Evolutionary conservation across 2,888 invertebrate species (phyloP).

Genomic region (Cantharis rustica): DNA sequence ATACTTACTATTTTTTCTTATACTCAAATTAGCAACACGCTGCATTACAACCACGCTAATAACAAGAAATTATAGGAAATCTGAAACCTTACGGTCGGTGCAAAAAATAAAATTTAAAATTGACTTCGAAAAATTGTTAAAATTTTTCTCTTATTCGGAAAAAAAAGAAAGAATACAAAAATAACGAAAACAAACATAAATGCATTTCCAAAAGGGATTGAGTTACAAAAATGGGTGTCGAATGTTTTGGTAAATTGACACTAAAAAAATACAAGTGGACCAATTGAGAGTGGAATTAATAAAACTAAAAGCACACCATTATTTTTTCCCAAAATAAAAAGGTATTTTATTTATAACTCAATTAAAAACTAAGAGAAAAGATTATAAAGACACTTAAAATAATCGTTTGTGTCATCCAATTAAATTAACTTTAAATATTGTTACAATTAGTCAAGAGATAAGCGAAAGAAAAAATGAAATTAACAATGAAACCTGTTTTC

Average conservation of each 20-base stretch:
- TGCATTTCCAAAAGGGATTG: background rate
- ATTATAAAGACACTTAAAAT: conserved; percentile 24
- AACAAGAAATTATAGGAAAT: background rate
- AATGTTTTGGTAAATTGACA: background rate
- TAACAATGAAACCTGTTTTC: conserved; percentile 18
- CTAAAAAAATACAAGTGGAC: background rate
- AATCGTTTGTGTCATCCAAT: conserved; percentile 22
- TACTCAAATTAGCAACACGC: background rate
- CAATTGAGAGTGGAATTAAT: background rate
- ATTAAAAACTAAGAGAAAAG: conserved; percentile 23
- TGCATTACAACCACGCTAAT: background rate
- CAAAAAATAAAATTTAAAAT: background rate
- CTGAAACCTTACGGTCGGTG: background rate
- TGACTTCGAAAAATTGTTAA: background rate
- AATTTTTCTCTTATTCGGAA: background rate
- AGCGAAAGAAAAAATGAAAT: conserved; percentile 16
- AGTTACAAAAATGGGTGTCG: background rate
- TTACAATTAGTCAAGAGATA: conserved; percentile 30
- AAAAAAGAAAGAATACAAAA: background rate
- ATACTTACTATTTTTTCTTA: background rate
- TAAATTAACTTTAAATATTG: conserved; percentile 28
- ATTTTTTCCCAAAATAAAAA: background rate
- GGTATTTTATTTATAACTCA: conserved; percentile 27
- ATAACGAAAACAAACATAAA: background rate
- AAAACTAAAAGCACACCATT: background rate